Conservation (phyloP, 2,888 invertebrate species). For the Eristalinus sepulchralis region DNA sequence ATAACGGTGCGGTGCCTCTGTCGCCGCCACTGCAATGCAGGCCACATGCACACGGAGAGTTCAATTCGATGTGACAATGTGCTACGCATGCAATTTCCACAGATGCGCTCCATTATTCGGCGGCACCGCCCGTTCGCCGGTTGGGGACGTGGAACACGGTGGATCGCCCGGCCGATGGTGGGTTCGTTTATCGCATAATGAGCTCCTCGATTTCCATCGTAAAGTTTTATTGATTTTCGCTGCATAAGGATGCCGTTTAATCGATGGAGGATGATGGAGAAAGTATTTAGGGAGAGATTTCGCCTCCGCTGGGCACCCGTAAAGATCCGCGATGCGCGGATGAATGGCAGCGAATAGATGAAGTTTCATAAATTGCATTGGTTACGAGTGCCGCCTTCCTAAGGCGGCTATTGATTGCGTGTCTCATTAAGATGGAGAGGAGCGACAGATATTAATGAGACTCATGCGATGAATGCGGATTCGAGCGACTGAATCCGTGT, state of each 20-base stretch:
- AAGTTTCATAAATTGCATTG: background rate
- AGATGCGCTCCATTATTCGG: background rate
- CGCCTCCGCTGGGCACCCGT: background rate
- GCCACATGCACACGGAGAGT: background rate
- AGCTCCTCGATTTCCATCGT: slow-evolving; percentile 15
- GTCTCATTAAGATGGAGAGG: background rate
- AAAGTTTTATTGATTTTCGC: slow-evolving; percentile 29
- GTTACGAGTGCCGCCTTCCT: background rate
- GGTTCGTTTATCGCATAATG: slow-evolving; percentile 10
- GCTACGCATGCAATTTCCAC: slow-evolving; percentile 12
- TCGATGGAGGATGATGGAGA: slow-evolving; percentile 1
- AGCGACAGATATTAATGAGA: background rate
- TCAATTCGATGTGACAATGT: slow-evolving; percentile 11
- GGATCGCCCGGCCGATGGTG: background rate
- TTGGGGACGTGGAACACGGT: too few relatives aligned
- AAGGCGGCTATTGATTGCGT: background rate
- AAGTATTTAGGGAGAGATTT: slow-evolving; percentile 14
- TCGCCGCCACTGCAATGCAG: background rate
- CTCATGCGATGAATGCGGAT: background rate
- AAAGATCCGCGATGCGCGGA: background rate
- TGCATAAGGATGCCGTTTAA: slow-evolving; percentile 22
- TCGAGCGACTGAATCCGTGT: background rate
- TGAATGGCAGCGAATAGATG: background rate
- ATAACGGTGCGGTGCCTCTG: slow-evolving; percentile 1
- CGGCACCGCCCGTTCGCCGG: background rate